Conservation (phyloP, 2,113 vertebrate genomes). For the Tylochromis polylepis region DNA sequence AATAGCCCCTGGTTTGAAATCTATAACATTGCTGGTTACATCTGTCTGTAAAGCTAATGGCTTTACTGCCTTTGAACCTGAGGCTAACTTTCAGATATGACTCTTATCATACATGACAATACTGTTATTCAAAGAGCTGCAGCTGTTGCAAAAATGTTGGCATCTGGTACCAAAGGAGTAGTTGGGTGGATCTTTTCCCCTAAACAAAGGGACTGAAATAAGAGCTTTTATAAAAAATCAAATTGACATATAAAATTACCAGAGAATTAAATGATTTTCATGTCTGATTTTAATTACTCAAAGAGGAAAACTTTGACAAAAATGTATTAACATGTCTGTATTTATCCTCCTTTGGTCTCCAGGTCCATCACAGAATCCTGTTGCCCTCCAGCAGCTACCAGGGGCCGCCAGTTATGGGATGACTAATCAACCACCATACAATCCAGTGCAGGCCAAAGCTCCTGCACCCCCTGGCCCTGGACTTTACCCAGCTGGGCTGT, state of each 20-base stretch:
- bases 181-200: not conserved
- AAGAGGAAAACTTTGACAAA: not conserved
- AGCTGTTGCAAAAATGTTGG: not conserved
- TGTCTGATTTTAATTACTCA: not conserved
- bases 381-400: conserved; percentile 72
- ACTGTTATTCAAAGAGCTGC: not conserved
- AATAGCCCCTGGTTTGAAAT: not conserved
- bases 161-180: not conserved
- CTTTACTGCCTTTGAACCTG: not conserved
- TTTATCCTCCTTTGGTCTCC: not conserved
- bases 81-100: not conserved
- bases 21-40: not conserved
- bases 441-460: conserved; percentile 75
- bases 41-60: not conserved
- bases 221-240: not conserved
- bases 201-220: not conserved
- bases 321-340: not conserved
- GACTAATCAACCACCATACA: conserved; percentile 71
- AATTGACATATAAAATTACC: not conserved
- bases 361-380: conserved; percentile 87
- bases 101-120: not conserved
- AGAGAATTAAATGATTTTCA: not conserved
- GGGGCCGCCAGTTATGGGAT: conserved; percentile 75
- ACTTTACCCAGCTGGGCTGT: conserved; percentile 73
- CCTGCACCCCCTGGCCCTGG: conserved; percentile 69